A percentile compares a stretch with the other conserved stretches of the same genome.
Evolutionary conservation across 2,113 vertebrate genomes (phyloP).

Genomic region (Sander vitreus): DNA sequence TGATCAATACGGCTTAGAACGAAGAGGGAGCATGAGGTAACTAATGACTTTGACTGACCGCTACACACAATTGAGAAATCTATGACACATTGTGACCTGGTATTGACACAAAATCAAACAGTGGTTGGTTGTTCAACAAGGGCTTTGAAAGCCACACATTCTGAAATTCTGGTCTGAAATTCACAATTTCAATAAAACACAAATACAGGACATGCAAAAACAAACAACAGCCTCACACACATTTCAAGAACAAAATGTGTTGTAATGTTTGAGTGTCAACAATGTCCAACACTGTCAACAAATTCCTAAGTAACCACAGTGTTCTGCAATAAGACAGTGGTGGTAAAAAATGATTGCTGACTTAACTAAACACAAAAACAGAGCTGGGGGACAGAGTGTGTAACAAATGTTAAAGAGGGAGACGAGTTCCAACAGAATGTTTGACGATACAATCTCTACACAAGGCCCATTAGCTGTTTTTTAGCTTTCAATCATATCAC

Average conservation of each 20-base stretch:
- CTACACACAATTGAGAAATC: neutral
- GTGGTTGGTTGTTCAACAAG: neutral
- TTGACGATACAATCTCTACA: neutral
- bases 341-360: neutral
- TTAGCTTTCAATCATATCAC: too few species aligned
- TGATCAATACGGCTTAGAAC: neutral
- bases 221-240: neutral
- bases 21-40: neutral
- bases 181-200: neutral
- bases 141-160: conserved; percentile 1
- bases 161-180: too few species aligned
- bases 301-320: conserved; percentile 15
- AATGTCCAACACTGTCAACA: conserved; percentile 27
- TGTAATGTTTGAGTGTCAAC: conserved; percentile 13
- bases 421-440: neutral
- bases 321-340: conserved; percentile 36
- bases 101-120: neutral
- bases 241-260: neutral
- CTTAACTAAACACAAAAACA: neutral
- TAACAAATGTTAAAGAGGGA: neutral
- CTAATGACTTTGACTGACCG: conserved; percentile 3
- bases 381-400: neutral
- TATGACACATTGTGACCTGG: neutral
- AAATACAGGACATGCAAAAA: neutral
- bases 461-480: neutral